Evolutionary conservation across 2,888 invertebrate species (phyloP).

Genomic region (Ophion costatus): DNA sequence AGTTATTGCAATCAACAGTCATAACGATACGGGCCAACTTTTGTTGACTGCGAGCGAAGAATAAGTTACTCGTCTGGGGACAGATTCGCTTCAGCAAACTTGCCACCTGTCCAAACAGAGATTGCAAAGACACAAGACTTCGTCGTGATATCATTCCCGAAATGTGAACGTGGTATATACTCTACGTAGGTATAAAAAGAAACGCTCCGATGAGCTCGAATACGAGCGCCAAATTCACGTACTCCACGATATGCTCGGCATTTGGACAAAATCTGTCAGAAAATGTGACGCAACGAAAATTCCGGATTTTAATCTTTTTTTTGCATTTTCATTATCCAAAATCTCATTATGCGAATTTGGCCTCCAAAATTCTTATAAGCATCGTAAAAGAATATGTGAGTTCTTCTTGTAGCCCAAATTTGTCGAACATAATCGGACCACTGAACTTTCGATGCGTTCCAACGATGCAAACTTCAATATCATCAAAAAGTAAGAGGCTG

Average conservation of each 20-base stretch:
- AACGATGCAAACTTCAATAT: no score
- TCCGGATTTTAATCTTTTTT: no score
- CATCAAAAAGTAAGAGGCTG: no score
- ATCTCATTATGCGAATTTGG: no score
- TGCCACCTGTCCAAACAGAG: constrained; percentile 55
- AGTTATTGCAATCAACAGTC: not conserved
- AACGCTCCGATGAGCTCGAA: not conserved
- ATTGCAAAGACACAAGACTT: constrained; percentile 27
- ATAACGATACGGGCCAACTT: constrained; percentile 7
- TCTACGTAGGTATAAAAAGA: not conserved
- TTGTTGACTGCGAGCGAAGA: constrained; percentile 5
- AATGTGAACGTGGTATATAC: not conserved
- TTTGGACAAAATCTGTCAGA: not conserved
- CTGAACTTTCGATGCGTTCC: no score
- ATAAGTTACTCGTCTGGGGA: constrained; percentile 18
- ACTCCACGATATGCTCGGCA: not conserved
- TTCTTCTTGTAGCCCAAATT: no score
- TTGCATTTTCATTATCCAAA: no score
- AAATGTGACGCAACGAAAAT: not conserved
- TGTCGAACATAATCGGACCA: no score
- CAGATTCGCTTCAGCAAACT: constrained; percentile 31
- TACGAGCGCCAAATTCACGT: not conserved
- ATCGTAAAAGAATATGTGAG: no score
- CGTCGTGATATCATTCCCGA: constrained; percentile 15
- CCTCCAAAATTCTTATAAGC: no score